Evolutionary conservation across 2,888 invertebrate genomes (phyloP).

Genomic region (Amphipyra berbera): DNA sequence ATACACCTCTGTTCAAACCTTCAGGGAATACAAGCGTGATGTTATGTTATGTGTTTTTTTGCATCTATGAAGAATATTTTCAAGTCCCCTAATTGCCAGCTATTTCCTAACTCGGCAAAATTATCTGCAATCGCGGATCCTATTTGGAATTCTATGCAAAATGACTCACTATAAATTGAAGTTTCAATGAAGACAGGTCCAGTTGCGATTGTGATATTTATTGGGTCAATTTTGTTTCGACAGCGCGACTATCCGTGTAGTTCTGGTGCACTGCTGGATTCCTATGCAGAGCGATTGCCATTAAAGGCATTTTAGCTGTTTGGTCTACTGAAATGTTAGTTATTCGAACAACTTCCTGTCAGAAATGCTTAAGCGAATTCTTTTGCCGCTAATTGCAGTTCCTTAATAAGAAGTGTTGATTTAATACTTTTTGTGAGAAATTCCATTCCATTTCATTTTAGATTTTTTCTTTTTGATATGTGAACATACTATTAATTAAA

Average conservation of each 20-base stretch:
- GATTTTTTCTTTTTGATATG: not conserved
- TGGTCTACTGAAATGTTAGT: constrained; percentile 27
- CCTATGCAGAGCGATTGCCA: constrained; percentile 41
- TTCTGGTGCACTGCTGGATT: constrained; percentile 25
- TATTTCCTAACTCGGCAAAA: constrained; percentile 30
- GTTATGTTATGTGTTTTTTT: too few species aligned
- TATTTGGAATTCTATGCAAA: constrained; percentile 46
- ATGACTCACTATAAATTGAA: constrained; percentile 45
- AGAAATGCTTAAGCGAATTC: constrained; percentile 29
- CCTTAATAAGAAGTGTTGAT: constrained; percentile 42
- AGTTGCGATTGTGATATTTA: constrained; percentile 51
- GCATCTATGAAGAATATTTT: constrained; percentile 6
- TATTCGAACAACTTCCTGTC: constrained; percentile 33
- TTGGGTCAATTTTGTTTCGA: constrained; percentile 44
- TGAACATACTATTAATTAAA: too few species aligned
- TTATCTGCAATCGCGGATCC: constrained; percentile 39
- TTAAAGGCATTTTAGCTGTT: constrained; percentile 44
- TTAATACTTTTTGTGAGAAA: constrained; percentile 21
- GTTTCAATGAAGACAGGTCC: constrained; percentile 43
- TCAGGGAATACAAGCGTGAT: too few species aligned
- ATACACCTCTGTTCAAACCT: too few species aligned
- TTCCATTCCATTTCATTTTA: not conserved
- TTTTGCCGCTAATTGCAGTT: constrained; percentile 32
- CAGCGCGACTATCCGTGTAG: constrained; percentile 40
- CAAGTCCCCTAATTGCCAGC: constrained; percentile 21